phyloP scores from a whole-genome alignment of 1,140 invertebrate genomes.

The Patella vulgata region DNA sequence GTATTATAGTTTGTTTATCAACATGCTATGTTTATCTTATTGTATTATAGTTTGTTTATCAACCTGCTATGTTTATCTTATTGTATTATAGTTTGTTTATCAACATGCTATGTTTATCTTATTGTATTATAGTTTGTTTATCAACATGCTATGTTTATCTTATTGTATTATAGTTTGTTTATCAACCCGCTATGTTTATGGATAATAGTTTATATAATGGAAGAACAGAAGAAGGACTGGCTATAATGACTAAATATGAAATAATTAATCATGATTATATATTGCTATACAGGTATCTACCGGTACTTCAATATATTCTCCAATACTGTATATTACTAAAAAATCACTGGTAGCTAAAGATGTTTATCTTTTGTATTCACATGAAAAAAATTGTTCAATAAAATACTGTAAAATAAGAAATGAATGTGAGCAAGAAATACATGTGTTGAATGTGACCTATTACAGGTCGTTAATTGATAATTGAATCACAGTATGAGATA shows the following conservation, averaged over 20 bases:
- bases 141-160: slow-evolving; percentile 41
- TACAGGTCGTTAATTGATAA: too few species aligned
- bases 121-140: slow-evolving; percentile 38
- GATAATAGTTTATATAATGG: slow-evolving; percentile 35
- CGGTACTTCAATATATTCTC: not conserved
- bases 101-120: too few species aligned
- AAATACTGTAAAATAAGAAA: too few species aligned
- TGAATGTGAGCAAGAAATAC: too few species aligned
- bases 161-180: slow-evolving; percentile 43
- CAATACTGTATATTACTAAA: not conserved
- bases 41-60: too few species aligned
- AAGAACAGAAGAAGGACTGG: slow-evolving; percentile 45
- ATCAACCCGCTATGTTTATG: slow-evolving; percentile 40
- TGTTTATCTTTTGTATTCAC: slow-evolving; percentile 7
- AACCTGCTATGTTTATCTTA: too few species aligned
- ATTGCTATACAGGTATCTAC: slow-evolving; percentile 37
- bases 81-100: too few species aligned
- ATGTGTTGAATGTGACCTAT: too few species aligned
- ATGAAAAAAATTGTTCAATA: too few species aligned
- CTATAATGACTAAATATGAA: slow-evolving; percentile 46
- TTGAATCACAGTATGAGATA: too few species aligned
- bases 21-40: too few species aligned
- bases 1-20: too few species aligned
- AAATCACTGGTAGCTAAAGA: not conserved
- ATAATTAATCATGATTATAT: slow-evolving; percentile 33